A percentile compares a stretch with the other conserved stretches of the same genome.
Evolutionary conservation across 2,888 invertebrate genomes (phyloP).

Genomic region (Dromius quadrimaculatus): DNA sequence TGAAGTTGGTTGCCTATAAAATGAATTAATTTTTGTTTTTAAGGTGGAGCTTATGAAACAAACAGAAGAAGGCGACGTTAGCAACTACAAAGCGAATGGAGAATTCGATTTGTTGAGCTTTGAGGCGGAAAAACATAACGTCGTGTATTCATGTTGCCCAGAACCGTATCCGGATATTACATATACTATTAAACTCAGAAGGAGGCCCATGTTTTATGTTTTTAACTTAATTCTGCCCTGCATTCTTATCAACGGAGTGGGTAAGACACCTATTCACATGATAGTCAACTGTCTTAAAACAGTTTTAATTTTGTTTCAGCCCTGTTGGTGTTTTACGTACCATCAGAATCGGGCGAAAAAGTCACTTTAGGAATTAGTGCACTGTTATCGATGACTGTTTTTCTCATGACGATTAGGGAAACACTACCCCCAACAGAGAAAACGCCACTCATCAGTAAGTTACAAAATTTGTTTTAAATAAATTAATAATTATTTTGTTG

Average conservation of each 20-base stretch:
- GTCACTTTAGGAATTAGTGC: slow-evolving; percentile 89
- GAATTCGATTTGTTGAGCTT: slow-evolving; percentile 88
- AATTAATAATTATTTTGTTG: too few species aligned
- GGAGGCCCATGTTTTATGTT: slow-evolving; percentile 87
- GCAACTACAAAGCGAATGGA: slow-evolving; percentile 92
- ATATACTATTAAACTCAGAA: slow-evolving; percentile 79
- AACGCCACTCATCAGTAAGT: slow-evolving; percentile 87
- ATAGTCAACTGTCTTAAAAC: too few species aligned
- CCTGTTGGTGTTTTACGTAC: slow-evolving; percentile 87
- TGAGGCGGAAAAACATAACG: slow-evolving; percentile 78
- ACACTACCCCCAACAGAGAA: slow-evolving; percentile 89
- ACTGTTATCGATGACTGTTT: slow-evolving; percentile 89
- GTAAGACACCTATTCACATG: too few species aligned
- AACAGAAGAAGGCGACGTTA: slow-evolving; percentile 85
- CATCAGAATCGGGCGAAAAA: slow-evolving; percentile 89
- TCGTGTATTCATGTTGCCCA: slow-evolving; percentile 84
- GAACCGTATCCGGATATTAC: slow-evolving; percentile 89
- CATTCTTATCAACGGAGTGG: slow-evolving; percentile 86
- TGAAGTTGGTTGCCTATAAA: not conserved
- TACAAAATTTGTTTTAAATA: too few species aligned
- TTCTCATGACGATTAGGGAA: slow-evolving; percentile 88
- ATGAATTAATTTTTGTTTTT: slow-evolving; percentile 49
- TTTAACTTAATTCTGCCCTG: slow-evolving; percentile 89
- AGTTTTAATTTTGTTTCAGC: slow-evolving; percentile 70
- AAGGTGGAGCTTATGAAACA: slow-evolving; percentile 82